Evolutionary conservation across 2,113 vertebrate species (phyloP).

Genomic region (Oriolus oriolus): DNA sequence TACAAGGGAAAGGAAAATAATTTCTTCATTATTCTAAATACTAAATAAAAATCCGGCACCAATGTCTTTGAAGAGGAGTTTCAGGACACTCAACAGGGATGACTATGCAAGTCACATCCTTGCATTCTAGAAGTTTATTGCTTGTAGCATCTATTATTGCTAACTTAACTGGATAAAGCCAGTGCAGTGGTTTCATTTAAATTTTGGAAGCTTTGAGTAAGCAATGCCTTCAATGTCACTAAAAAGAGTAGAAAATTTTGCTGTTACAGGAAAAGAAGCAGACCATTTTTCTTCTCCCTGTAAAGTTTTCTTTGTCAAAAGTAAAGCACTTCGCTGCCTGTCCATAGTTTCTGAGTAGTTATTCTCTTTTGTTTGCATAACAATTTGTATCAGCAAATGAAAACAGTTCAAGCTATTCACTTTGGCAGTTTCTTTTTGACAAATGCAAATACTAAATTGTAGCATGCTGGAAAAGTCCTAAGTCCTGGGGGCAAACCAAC

Average conservation of each 20-base stretch:
- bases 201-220: neutral
- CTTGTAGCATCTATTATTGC: neutral
- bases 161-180: neutral
- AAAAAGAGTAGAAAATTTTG: neutral
- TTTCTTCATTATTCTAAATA: neutral
- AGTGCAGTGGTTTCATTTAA: neutral
- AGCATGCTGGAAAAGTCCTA: neutral
- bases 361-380: neutral
- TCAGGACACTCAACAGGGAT: neutral
- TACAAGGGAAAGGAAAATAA: constrained; percentile 11
- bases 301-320: neutral
- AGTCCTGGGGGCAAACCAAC: neutral
- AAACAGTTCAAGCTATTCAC: neutral
- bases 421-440: neutral
- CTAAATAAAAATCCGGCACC: neutral
- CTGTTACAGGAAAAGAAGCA: neutral
- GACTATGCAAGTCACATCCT: neutral
- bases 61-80: neutral
- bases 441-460: neutral
- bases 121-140: neutral
- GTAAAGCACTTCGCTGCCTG: neutral
- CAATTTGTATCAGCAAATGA: neutral
- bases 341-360: neutral
- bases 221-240: neutral
- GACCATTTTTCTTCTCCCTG: neutral